Base-by-base conservation (phyloP, 92 coral and sea anemone genomes). In the Porites lobata region DNA sequence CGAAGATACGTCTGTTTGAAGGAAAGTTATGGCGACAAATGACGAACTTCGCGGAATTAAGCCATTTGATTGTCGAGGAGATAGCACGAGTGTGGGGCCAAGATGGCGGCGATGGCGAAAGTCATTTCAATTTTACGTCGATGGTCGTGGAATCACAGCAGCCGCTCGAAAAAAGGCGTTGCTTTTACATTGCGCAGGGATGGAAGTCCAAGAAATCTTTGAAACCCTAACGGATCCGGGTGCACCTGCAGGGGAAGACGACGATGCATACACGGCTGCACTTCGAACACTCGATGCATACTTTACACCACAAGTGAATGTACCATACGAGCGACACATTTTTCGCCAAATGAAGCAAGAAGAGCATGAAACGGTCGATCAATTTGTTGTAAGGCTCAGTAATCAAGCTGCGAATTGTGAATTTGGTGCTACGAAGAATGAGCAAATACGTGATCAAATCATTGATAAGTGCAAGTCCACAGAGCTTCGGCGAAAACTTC, bases 61-160 rank as follows among this genome's bases (percentile, higher is more conserved):
- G 21, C 64, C 63, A 29, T 84, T 66, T 51, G 69, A 86, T 67
- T 77, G 83, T 66, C 51, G 61, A 52, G 89, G 89, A 77, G 81
- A 84, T 77, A 88, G 87, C n/a, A n/a, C n/a, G 66, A 80, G 81
- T 15, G 87, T 85, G n/a, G 85, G 88, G 77, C 85, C 92, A 78
- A 69, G 90, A 74, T 89, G 88, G 88, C 90, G 79, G 74, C 77
- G 79, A 77, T 89, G 95, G 91, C 82, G 77, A 53, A 78, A 84
- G 58, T 67, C 92, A 14, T 88, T 92, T 79, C 86, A 91, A 56
- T 82, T 87, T 78, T 84, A 61, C n/a, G 71, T 59, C 8, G 71
- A 78, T 62, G 82, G 71, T 62, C 69, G 58, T 62, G 70, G 71
- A 15, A 78, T 62, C 70, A 78, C 58, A 78, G 70, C 82, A 78